Percentiles rank a stretch among this genome's conserved stretches.
These are phyloP conservation scores for Ia io DNA, from an alignment of 2,113 vertebrate genomes.

Conservation along the genomic window DNA sequence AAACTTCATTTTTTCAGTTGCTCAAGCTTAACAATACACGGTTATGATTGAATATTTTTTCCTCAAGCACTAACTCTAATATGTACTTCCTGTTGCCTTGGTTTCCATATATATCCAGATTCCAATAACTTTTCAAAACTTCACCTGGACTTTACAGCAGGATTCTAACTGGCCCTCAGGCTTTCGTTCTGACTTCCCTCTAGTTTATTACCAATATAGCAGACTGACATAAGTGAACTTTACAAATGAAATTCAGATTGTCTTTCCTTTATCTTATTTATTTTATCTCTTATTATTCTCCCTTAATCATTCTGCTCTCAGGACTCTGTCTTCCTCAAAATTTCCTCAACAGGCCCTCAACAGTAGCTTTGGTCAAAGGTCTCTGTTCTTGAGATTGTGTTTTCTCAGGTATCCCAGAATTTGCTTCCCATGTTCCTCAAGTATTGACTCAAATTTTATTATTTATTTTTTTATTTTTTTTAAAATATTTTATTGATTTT, in stretches of 20 bases:
- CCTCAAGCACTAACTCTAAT: background rate
- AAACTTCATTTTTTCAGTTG: background rate
- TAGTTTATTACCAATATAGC: background rate
- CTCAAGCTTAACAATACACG: background rate
- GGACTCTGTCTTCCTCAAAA: background rate
- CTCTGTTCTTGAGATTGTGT: background rate
- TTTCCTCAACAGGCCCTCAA: background rate
- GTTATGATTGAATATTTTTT: background rate
- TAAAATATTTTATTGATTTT: no score
- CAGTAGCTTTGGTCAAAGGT: background rate
- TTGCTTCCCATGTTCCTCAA: background rate
- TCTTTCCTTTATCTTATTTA: background rate
- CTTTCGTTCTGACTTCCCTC: background rate
- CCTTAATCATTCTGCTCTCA: background rate
- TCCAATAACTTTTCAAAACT: background rate
- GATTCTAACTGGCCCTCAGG: background rate
- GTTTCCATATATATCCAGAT: background rate
- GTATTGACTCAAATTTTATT: background rate
- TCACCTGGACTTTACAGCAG: background rate
- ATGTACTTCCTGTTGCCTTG: background rate
- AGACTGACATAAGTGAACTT: background rate
- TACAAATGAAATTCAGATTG: background rate
- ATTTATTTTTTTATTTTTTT: no score
- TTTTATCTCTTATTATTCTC: background rate
- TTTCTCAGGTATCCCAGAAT: background rate